Conservation (phyloP, 2,888 invertebrate genomes). For the Lasius fuliginosus region DNA sequence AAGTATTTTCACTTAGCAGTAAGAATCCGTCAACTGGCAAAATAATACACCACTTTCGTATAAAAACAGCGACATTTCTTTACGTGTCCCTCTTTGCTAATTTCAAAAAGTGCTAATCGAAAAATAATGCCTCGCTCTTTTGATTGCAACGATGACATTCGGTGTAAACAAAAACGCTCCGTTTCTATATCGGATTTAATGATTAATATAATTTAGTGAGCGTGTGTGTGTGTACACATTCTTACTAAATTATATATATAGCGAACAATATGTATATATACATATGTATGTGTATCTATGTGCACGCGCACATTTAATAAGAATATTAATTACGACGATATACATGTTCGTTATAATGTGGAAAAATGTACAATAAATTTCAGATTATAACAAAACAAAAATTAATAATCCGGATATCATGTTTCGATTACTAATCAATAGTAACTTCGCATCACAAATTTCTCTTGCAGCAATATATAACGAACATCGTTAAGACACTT, state of each 20-base stretch:
- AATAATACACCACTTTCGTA: slow-evolving; percentile 15
- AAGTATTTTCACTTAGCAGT: slow-evolving; percentile 42
- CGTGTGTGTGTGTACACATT: background rate
- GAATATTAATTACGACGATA: slow-evolving; percentile 4
- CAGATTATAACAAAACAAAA: background rate
- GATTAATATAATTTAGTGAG: slow-evolving; percentile 6
- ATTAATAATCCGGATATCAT: background rate
- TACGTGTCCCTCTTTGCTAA: background rate
- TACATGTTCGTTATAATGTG: background rate
- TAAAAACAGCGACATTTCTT: background rate
- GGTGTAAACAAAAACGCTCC: background rate
- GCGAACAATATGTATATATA: background rate
- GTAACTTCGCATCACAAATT: background rate
- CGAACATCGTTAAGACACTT: slow-evolving; percentile 1
- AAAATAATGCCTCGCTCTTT: slow-evolving; percentile 11
- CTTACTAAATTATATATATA: no score
- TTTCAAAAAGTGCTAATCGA: slow-evolving; percentile 1
- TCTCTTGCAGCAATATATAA: no score
- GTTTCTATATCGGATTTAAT: background rate
- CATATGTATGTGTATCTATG: no score
- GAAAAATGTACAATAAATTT: background rate
- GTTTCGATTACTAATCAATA: background rate
- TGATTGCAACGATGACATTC: background rate
- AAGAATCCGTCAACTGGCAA: slow-evolving; percentile 16
- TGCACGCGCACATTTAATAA: background rate